Evolutionary conservation across 2,797 vertebrate genomes (phyloP).

Genomic region (Gymnopithys bicolor): DNA sequence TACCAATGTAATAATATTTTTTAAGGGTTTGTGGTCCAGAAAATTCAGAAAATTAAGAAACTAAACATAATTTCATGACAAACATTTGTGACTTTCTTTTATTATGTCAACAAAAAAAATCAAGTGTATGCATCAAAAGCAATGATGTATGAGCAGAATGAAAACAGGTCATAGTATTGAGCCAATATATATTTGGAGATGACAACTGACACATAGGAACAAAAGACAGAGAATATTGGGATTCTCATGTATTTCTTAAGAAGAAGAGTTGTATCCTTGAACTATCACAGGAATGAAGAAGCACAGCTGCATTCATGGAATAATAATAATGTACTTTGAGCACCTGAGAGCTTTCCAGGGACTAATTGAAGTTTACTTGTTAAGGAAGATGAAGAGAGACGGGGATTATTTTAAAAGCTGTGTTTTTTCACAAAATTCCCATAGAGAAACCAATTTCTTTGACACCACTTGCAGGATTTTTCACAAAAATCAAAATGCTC

Average conservation of each 20-base stretch:
- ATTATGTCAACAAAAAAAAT: background rate
- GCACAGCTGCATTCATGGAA: background rate
- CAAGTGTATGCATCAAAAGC: background rate
- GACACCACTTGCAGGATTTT: background rate
- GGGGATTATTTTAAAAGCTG: background rate
- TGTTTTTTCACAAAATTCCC: background rate
- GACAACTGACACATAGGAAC: background rate
- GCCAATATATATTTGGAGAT: background rate
- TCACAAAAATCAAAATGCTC: background rate
- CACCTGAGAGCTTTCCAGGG: background rate
- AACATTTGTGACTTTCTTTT: background rate
- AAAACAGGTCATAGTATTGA: background rate
- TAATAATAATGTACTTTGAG: background rate
- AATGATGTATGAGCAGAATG: background rate
- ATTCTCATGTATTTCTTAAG: background rate
- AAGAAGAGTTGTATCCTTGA: background rate
- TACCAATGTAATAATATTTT: background rate
- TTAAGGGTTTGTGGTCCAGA: background rate
- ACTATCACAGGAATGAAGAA: background rate
- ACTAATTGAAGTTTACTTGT: background rate
- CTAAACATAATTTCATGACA: background rate
- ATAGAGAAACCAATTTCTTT: background rate
- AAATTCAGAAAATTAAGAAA: background rate
- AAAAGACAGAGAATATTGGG: background rate
- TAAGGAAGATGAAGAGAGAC: background rate